Percentiles rank a stretch among this genome's conserved stretches.
phyloP scores from a whole-genome alignment of 2,888 invertebrate species.

The Melinaea menophilus region DNA sequence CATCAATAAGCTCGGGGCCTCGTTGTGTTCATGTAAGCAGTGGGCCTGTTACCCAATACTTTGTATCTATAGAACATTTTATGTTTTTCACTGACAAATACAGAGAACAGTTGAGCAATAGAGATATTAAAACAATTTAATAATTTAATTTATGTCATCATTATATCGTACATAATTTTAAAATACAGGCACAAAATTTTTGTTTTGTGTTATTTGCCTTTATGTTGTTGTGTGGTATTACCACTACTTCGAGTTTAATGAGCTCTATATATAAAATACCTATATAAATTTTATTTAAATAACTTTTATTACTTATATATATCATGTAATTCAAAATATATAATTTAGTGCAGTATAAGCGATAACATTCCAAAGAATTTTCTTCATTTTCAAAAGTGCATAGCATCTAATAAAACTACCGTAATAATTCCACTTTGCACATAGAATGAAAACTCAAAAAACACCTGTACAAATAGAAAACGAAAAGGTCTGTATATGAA shows the following conservation, averaged over 20 bases:
- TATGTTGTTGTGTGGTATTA: too few species aligned
- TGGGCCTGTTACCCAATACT: conserved; percentile 42
- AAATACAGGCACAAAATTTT: not conserved
- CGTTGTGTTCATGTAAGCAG: conserved; percentile 49
- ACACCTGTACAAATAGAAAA: conserved; percentile 62
- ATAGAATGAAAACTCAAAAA: conserved; percentile 47
- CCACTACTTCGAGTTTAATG: too few species aligned
- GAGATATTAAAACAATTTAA: not conserved
- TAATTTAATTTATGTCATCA: not conserved
- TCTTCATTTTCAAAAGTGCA: conserved; percentile 35
- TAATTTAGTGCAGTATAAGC: conserved; percentile 13
- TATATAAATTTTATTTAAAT: too few species aligned
- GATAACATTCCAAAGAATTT: conserved; percentile 33
- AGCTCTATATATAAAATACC: too few species aligned
- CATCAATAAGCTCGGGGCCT: conserved; percentile 41
- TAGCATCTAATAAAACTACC: conserved; percentile 35
- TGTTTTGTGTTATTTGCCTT: too few species aligned
- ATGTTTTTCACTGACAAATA: conserved; percentile 43
- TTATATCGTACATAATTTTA: not conserved
- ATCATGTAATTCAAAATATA: too few species aligned
- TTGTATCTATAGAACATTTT: conserved; percentile 28
- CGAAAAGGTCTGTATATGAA: conserved; percentile 60
- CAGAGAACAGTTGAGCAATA: not conserved
- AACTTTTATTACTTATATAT: too few species aligned
- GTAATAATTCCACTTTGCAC: conserved; percentile 50